These are phyloP conservation scores for Vanessa atalanta DNA, from an alignment of 1,140 invertebrate species.

Conservation along the genomic window DNA sequence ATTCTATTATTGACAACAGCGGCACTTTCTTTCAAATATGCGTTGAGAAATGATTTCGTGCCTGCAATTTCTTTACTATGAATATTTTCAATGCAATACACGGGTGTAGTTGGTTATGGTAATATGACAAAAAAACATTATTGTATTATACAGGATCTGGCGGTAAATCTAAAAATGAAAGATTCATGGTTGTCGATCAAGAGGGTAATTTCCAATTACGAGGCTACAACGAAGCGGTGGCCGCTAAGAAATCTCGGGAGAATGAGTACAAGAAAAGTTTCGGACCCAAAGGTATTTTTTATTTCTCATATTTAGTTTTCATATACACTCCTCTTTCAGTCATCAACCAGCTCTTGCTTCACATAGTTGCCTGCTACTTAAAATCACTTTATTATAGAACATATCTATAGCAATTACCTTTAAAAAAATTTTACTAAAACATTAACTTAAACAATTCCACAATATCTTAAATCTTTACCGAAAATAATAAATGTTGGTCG, in stretches of 20 bases:
- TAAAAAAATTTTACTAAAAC: no score
- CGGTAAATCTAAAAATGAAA: slow-evolving; percentile 90
- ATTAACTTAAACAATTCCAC: no score
- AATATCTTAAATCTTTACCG: no score
- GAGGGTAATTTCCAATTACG: slow-evolving; percentile 85
- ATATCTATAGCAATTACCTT: no score
- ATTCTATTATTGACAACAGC: no score
- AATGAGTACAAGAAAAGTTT: slow-evolving; percentile 82
- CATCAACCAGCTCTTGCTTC: no score
- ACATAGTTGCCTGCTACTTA: no score
- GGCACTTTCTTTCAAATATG: no score
- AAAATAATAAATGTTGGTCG: no score
- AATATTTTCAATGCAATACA: not conserved
- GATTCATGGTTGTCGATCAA: slow-evolving; percentile 92
- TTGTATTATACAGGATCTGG: slow-evolving; percentile 79
- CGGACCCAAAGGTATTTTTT: slow-evolving; percentile 80
- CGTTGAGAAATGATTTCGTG: not conserved
- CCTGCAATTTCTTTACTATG: not conserved
- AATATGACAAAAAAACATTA: not conserved
- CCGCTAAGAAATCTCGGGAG: slow-evolving; percentile 85
- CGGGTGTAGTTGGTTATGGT: no score
- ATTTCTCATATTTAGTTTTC: not conserved
- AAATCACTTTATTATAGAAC: no score
- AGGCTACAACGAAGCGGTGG: slow-evolving; percentile 87
- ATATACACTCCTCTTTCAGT: no score